phyloP scores from a whole-genome alignment of 2,797 vertebrate genomes.

The Scleropages formosus region DNA sequence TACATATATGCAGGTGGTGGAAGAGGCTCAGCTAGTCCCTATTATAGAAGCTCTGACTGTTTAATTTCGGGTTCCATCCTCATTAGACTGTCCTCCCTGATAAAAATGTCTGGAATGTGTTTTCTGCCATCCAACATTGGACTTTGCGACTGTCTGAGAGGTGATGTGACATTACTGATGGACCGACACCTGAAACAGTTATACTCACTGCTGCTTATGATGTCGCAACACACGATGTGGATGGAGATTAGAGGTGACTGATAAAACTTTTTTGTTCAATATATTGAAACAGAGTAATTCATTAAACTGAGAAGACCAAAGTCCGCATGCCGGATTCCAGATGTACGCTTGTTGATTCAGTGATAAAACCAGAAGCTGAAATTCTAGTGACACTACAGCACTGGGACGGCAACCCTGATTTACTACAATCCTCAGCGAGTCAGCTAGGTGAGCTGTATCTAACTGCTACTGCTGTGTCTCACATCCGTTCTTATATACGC shows the following conservation, averaged over 20 bases:
- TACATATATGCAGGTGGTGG: no score
- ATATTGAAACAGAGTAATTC: conserved; percentile 8
- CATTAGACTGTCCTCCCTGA: background rate
- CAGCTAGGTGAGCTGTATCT: conserved; percentile 26
- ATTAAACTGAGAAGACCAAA: conserved; percentile 29
- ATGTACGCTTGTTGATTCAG: conserved; percentile 25
- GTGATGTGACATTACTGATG: background rate
- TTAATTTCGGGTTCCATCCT: background rate
- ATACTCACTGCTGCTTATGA: background rate
- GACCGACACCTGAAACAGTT: background rate
- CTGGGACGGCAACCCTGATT: background rate
- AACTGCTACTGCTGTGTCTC: background rate
- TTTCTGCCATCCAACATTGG: conserved; percentile 2
- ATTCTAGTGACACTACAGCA: background rate
- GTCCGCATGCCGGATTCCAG: conserved; percentile 21
- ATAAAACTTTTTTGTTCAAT: conserved; percentile 8
- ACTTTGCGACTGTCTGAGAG: background rate
- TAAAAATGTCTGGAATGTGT: background rate
- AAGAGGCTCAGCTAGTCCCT: no score
- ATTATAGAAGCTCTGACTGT: no score
- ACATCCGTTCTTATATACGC: no score
- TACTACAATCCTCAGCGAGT: background rate
- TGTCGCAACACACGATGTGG: background rate
- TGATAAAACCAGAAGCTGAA: conserved; percentile 18
- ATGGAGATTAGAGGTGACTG: background rate